These are phyloP conservation scores for Philereme transversata DNA, from an alignment of 2,888 invertebrate species.

Conservation along the genomic window DNA sequence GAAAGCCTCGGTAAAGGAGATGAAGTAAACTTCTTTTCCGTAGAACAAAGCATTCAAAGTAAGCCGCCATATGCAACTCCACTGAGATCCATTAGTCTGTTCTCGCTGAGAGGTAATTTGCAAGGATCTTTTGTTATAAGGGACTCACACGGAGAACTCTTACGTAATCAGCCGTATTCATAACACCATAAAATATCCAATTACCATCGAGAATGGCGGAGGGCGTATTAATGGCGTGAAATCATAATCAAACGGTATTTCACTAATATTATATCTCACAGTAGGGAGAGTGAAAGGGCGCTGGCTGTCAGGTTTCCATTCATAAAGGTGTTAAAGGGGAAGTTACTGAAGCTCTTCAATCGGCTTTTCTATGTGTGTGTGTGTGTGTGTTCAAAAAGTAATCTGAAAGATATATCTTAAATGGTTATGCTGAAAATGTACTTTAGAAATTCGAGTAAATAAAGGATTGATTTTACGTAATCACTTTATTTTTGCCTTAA, in stretches of 20 bases:
- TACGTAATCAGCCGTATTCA: constrained; percentile 65
- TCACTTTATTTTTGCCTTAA: too few relatives aligned
- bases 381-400: too few relatives aligned
- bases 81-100: constrained; percentile 78
- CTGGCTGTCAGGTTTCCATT: background rate
- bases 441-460: too few relatives aligned
- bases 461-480: too few relatives aligned
- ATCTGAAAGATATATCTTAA: too few relatives aligned
- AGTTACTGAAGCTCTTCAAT: too few relatives aligned
- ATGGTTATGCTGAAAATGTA: too few relatives aligned
- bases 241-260: constrained; percentile 60
- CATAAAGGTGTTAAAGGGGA: too few relatives aligned
- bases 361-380: too few relatives aligned
- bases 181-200: constrained; percentile 68
- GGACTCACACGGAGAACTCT: constrained; percentile 64
- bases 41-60: constrained; percentile 76
- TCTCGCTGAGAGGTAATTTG: constrained; percentile 72
- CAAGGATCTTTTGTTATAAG: constrained; percentile 73
- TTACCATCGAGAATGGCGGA: constrained; percentile 55
- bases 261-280: constrained; percentile 45
- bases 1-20: constrained; percentile 65
- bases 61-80: constrained; percentile 74
- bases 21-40: constrained; percentile 72
- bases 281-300: constrained; percentile 32
- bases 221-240: constrained; percentile 58